A percentile compares a stretch with the other conserved stretches of the same genome.
These are phyloP conservation scores for Sebastes baramenuke DNA, from an alignment of 2,797 vertebrate genomes.

Conservation along the genomic window DNA sequence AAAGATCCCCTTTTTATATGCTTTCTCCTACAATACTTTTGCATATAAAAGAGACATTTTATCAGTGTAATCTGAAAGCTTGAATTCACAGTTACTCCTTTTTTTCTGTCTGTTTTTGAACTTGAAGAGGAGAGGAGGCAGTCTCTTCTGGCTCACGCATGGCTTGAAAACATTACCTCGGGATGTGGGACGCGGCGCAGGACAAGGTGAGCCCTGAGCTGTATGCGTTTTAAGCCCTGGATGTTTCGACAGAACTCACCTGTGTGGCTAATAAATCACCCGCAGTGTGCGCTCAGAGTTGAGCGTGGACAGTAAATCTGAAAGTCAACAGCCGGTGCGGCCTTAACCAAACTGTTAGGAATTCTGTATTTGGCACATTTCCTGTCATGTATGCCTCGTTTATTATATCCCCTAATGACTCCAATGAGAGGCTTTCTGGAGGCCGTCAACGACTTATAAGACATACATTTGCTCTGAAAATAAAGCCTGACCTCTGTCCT, in stretches of 20 bases:
- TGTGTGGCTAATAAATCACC: slow-evolving; percentile 78
- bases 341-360: slow-evolving; percentile 72
- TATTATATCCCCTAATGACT: slow-evolving; percentile 64
- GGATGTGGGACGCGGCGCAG: slow-evolving; percentile 46
- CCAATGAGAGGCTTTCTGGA: slow-evolving; percentile 64
- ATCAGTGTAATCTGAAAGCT: slow-evolving; percentile 39
- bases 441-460: slow-evolving; percentile 47
- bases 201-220: slow-evolving; percentile 66
- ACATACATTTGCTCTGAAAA: slow-evolving; percentile 60
- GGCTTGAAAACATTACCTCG: slow-evolving; percentile 45
- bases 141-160: slow-evolving; percentile 24
- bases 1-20: slow-evolving; percentile 42
- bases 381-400: slow-evolving; percentile 72
- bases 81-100: slow-evolving; percentile 35
- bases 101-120: slow-evolving; percentile 27
- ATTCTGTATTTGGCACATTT: slow-evolving; percentile 68
- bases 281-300: slow-evolving; percentile 60
- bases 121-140: slow-evolving; percentile 35
- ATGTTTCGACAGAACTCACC: slow-evolving; percentile 78
- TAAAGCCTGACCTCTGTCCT: slow-evolving; percentile 58
- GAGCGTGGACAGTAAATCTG: slow-evolving; percentile 81
- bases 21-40: slow-evolving; percentile 30
- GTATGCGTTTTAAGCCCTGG: slow-evolving; percentile 55
- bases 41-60: slow-evolving; percentile 42
- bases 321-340: slow-evolving; percentile 79